A percentile compares a stretch with the other conserved stretches of the same genome.
phyloP scores from a whole-genome alignment of 2,797 vertebrate genomes.

The Manis pentadactyla region DNA sequence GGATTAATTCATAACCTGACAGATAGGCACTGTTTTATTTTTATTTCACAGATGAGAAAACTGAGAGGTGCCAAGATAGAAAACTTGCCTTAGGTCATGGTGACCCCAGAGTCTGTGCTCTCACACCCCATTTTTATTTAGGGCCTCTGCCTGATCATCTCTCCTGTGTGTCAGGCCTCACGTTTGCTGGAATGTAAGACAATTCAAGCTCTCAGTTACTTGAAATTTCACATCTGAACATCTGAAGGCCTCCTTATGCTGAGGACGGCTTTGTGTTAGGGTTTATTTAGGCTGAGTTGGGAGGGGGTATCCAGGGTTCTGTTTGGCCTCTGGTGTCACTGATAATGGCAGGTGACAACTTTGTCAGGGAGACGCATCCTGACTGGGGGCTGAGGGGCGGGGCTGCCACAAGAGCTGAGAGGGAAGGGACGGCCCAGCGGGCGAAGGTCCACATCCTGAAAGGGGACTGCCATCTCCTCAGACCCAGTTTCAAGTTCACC shows the following conservation, averaged over 20 bases:
- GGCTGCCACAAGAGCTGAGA: not conserved
- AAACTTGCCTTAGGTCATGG: not conserved
- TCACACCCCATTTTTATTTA: not conserved
- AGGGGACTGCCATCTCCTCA: not conserved
- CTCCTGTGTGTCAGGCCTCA: not conserved
- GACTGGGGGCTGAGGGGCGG: rapidly evolving
- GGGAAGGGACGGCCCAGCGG: not conserved
- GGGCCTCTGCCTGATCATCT: not conserved
- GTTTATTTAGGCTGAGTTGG: not conserved
- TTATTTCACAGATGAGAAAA: not conserved
- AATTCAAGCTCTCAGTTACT: not conserved
- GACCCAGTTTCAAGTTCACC: not conserved
- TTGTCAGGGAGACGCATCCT: not conserved
- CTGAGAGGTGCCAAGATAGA: not conserved
- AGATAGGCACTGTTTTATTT: not conserved
- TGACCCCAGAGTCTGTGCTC: no score
- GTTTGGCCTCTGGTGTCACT: not conserved
- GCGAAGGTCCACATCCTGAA: not conserved
- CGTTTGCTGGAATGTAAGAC: not conserved
- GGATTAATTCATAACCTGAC: not conserved
- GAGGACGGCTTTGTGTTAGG: not conserved
- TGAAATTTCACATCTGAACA: not conserved
- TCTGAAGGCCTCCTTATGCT: not conserved
- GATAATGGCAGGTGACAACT: not conserved
- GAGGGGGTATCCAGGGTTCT: rapidly evolving